Base-by-base conservation (phyloP, 2,888 invertebrate species). In the Sylvicola fuscatus region DNA sequence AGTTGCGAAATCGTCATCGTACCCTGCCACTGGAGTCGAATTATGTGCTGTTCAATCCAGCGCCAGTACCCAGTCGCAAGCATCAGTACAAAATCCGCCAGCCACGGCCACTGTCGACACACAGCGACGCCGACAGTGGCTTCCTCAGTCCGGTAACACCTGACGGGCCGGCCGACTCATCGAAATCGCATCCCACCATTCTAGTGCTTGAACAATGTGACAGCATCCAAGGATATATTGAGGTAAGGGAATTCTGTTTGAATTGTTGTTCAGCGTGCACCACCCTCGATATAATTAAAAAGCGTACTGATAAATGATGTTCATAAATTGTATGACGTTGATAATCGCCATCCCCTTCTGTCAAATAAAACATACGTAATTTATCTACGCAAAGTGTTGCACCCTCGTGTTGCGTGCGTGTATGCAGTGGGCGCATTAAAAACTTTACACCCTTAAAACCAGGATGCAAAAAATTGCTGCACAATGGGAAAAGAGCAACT, bases 121-220 rank as follows among this genome's bases (percentile, higher is more conserved):
- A 66, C 43, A 71, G 71, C 53, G 71, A 71, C 54, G 67, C 69
- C 10, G 71, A 71, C 48, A 71, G 71, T 50, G 71, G 71, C 3
- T 70, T 71, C 45, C 51, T 71, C 32, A 70, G 70, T 43, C 70
- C 70, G 1, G 68, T 66, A 44, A 70, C 71, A 15, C 70, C 70
- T 1, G 62, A 67, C 36, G 70, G 69, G 14, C 17, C 32, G n/a
- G 11, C 32, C 10, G 16, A 13, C 21, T 10, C 27, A 27, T 30
- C 33, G 21, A 52, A 48, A 41, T 51, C 49, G 27, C 54, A 55
- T 46, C 52, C 57, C 5, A 49, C 54, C 6, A 48, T 58, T 28
- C 41, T 56, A 34, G 53, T 57, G 34, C 41, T 58, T 37, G 56
- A 58, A 44, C 57, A 58, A 38, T 58, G 57, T 39, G 59, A 59